These are phyloP conservation scores for Helicoverpa zea DNA, from an alignment of 1,140 invertebrate species.

Conservation along the genomic window DNA sequence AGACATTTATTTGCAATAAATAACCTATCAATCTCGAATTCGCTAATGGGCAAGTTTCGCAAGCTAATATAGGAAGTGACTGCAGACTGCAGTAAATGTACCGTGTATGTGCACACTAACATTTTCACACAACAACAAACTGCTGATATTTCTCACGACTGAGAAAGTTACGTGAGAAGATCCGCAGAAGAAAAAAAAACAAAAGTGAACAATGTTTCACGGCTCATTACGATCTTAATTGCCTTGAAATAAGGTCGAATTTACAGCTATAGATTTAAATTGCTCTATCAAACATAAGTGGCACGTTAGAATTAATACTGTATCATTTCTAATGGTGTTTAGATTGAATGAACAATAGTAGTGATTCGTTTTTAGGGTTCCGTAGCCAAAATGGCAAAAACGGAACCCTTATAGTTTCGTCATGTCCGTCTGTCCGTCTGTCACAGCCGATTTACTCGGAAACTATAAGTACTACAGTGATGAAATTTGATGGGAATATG, in stretches of 20 bases:
- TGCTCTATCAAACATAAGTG: conserved; percentile 44
- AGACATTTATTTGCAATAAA: too few species aligned
- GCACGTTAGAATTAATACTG: conserved; percentile 19
- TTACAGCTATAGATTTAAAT: conserved; percentile 37
- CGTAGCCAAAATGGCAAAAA: too few species aligned
- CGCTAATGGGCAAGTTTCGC: too few species aligned
- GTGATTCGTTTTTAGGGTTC: conserved; percentile 10
- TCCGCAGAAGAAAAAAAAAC: conserved; percentile 58
- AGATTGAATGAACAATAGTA: conserved; percentile 7
- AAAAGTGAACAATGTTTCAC: conserved; percentile 53
- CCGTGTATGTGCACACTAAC: conserved; percentile 3
- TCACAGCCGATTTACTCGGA: too few species aligned
- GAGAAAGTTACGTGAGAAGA: conserved; percentile 76
- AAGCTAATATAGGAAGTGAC: not conserved
- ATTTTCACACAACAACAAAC: conserved; percentile 2
- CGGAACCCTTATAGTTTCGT: too few species aligned
- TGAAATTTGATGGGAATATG: too few species aligned
- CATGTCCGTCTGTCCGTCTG: too few species aligned
- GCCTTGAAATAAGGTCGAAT: conserved; percentile 43
- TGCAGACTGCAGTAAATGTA: not conserved
- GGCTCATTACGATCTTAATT: conserved; percentile 49
- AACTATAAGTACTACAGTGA: too few species aligned
- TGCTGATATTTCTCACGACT: conserved; percentile 50
- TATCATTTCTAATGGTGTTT: conserved; percentile 34
- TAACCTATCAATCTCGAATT: too few species aligned